These are phyloP conservation scores for Drosophila paranaensis DNA, from an alignment of 2,888 invertebrate species.

Conservation along the genomic window DNA sequence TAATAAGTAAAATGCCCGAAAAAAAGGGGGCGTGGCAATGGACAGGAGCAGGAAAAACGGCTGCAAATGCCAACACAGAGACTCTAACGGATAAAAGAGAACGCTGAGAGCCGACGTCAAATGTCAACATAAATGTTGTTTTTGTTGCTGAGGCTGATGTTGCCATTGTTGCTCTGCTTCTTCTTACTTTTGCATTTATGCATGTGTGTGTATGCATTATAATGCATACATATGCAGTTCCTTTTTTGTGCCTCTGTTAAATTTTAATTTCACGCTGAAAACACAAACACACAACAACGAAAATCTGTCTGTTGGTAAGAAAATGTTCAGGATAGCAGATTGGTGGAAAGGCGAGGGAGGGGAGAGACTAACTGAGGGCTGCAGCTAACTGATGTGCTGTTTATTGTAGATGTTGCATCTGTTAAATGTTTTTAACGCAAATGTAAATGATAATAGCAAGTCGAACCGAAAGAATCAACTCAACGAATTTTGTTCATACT, in stretches of 20 bases:
- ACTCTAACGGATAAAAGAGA: constrained; percentile 47
- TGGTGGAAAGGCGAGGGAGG: not conserved
- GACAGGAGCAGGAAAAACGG: constrained; percentile 27
- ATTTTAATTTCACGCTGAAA: constrained; percentile 83
- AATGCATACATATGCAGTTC: constrained; percentile 44
- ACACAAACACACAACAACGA: constrained; percentile 45
- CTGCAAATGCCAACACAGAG: constrained; percentile 50
- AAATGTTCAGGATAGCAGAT: constrained; percentile 10
- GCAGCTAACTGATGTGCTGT: constrained; percentile 50
- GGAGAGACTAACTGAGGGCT: not conserved
- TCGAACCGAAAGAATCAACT: not conserved
- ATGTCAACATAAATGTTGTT: constrained; percentile 75
- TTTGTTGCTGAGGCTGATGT: constrained; percentile 31
- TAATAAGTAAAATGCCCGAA: constrained; percentile 69
- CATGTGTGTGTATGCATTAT: constrained; percentile 42
- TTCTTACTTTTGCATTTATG: constrained; percentile 63
- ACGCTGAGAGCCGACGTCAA: constrained; percentile 66
- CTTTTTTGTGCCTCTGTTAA: constrained; percentile 72
- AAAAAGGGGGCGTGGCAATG: constrained; percentile 9
- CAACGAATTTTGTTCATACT: constrained; percentile 16
- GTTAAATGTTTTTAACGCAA: constrained; percentile 67
- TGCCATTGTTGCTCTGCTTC: constrained; percentile 36
- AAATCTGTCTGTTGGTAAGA: constrained; percentile 43
- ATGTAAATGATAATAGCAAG: constrained; percentile 32
- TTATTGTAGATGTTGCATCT: constrained; percentile 56